Evolutionary conservation across 2,888 invertebrate species (phyloP), one percentile per base, ranked within the genome.

Genomic region (Eumacrocentrus americanus): DNA sequence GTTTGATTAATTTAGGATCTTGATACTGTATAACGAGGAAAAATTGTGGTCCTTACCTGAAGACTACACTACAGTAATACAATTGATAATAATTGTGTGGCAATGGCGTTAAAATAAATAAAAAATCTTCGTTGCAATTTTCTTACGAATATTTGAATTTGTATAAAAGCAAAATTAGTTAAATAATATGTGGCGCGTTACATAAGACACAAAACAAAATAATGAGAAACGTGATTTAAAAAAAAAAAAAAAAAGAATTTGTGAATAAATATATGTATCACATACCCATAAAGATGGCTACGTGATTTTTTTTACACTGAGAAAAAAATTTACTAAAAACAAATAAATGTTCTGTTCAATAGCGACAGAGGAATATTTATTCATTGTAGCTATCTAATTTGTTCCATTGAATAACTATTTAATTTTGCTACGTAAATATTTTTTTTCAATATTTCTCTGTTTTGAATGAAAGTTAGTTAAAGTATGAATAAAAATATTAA

Each of bases 21-120:
- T n/a, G n/a, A n/a, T n/a, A n/a, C n/a, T n/a, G n/a, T n/a, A n/a
- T n/a, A n/a, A n/a, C n/a, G n/a, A n/a, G n/a, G n/a, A n/a, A n/a
- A n/a, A n/a, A n/a, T n/a, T n/a, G n/a, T n/a, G n/a, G n/a, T n/a
- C n/a, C n/a, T n/a, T n/a, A n/a, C n/a, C n/a, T 29, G 9, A 29
- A 29, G 9, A 6, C 9, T 29, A 29, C 29, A 29, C 5, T 29
- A 29, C 29, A 4, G 29, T 29, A 29, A 29, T 29, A 29, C 9
- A 29, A 29, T 29, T 29, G 9, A 29, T 29, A 29, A 29, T 29
- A 29, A 29, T 29, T 29, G 9, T 9, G 29, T 29, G 29, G 9
- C 9, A 29, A 29, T 29, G 29, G 9, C 29, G 29, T 29, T 44
- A 25, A 51, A 58, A 58, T 14, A 42, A 44, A 42, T 29, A 6